Conservation (phyloP, 1,140 invertebrate genomes). For the Drosophila orena region DNA sequence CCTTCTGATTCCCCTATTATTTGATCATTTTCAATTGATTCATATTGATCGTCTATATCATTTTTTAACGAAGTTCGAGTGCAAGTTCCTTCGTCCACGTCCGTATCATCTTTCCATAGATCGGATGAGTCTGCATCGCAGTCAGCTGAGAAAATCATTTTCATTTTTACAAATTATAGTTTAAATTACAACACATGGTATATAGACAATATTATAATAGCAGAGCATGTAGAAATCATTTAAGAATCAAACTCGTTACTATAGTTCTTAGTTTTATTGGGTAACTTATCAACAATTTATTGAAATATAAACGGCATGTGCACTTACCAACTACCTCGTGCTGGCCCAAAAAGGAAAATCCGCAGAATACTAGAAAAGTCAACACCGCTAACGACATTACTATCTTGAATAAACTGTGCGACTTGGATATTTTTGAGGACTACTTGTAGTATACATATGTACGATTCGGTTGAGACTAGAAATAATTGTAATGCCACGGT, state of each 20-base stretch:
- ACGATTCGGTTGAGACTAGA: constrained; percentile 8
- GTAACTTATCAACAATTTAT: too few relatives aligned
- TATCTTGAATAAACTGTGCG: background rate
- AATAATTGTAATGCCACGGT: constrained; percentile 8
- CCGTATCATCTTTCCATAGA: background rate
- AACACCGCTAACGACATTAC: constrained; percentile 15
- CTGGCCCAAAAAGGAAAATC: background rate
- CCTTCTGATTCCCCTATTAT: background rate
- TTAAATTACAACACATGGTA: background rate
- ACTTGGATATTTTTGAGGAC: background rate
- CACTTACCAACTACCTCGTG: constrained; percentile 11
- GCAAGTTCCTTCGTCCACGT: constrained; percentile 2
- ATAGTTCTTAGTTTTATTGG: too few relatives aligned
- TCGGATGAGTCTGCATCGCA: constrained; percentile 2
- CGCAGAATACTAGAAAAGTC: constrained; percentile 11
- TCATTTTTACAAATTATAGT: background rate
- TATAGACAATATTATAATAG: background rate
- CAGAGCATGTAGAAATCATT: background rate
- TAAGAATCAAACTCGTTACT: background rate
- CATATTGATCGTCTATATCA: background rate
- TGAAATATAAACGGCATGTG: background rate
- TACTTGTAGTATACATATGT: background rate
- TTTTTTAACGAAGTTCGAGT: background rate
- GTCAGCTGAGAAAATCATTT: background rate
- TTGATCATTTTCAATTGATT: background rate